A percentile compares a stretch with the other conserved stretches of the same genome.
phyloP scores from a whole-genome alignment of 1,140 invertebrate genomes.

The Augochlora pura region DNA sequence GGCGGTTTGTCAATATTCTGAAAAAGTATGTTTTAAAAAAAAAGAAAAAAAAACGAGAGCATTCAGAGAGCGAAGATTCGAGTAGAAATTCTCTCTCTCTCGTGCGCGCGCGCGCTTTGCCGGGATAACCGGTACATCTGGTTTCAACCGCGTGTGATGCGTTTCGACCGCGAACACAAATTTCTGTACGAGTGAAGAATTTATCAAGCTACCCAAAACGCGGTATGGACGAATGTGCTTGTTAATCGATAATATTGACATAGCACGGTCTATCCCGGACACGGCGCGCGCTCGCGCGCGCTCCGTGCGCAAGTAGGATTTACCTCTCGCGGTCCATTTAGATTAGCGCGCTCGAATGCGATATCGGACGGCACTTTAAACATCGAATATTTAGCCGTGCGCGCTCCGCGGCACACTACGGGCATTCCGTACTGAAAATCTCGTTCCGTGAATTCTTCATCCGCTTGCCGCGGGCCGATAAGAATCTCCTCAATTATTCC shows the following conservation, averaged over 20 bases:
- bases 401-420: background rate
- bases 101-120: no score
- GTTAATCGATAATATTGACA: conserved; percentile 16
- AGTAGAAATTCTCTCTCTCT: background rate
- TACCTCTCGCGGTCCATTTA: conserved; percentile 22
- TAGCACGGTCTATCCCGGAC: background rate
- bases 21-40: background rate
- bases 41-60: background rate
- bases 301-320: conserved; percentile 11
- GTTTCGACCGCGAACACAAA: background rate
- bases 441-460: background rate
- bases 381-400: conserved; percentile 4
- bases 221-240: background rate
- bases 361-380: conserved; percentile 8
- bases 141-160: background rate
- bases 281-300: no score
- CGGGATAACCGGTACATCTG: background rate
- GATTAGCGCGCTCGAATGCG: conserved; percentile 22
- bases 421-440: no score
- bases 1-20: no score
- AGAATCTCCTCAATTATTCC: no score
- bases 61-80: background rate
- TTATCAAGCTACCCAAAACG: background rate
- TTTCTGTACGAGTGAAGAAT: background rate
- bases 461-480: no score